Base-by-base conservation (phyloP, 1,140 invertebrate genomes). In the Parasteatoda tepidariorum region DNA sequence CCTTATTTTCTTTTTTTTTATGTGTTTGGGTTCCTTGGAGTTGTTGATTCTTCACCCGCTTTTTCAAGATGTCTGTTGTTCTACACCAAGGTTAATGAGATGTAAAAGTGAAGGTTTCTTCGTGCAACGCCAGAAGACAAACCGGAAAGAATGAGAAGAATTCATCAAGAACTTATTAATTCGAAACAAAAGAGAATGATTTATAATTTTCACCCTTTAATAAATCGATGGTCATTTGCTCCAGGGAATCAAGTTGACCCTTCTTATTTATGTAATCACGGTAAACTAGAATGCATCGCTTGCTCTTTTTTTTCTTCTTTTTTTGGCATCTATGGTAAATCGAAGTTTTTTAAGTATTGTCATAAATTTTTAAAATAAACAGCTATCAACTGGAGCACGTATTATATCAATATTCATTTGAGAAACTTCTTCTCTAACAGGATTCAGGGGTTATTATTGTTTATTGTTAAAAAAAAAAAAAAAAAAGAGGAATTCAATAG, bases 71-170 rank as follows among this genome's bases (percentile, higher is more conserved):
- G 9, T 4, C 24, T 34, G 33, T 22, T 24, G 18, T 48, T 41
- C 15, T 38, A 15, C 28, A 22, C 41, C 28, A 73, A 59, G 55
- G 55, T 73, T 54, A 57, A 33, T 57, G 31, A 22, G 55, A 57
- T 33, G 70, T 26, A 73, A 33, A 73, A 73, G 55, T 55, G 70
- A 73, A 73, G 70, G 70, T 73, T 54, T 41, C 22, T 24, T 26
- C 59, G 22, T 30, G 59, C 59, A 61, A 24, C 18, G 13, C 3
- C 11, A 24, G 22, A 61, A 30, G 28, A 30, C n/a, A 30, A 24
- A 61, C 59, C 59, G 22, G 28, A 61, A 61, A 22, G 22, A 61
- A 48, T 48, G 18, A 18, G 18, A 48, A 18, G 38, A 48, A 13
- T 48, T 48, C 38, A 18, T 48, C 9, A 48, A 18, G 38, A 48